A percentile compares a stretch with the other conserved stretches of the same genome.
Evolutionary conservation across 2,797 vertebrate genomes (phyloP).

Genomic region (Sebastes vulpes): DNA sequence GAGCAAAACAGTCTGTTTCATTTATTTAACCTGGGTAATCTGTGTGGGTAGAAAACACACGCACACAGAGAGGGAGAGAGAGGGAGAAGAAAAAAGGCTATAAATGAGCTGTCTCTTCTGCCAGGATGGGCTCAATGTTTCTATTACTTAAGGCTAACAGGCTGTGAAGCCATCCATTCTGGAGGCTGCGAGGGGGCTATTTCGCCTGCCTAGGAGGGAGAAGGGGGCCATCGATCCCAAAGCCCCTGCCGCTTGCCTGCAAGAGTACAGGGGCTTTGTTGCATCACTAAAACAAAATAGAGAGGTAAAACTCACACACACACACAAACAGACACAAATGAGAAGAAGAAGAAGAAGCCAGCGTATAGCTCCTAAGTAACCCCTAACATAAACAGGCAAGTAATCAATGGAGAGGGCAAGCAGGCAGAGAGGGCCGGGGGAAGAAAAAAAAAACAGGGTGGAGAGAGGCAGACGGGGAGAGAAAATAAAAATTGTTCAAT

Average conservation of each 20-base stretch:
- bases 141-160: slow-evolving; percentile 99
- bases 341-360: slow-evolving; percentile 83
- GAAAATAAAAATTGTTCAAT: slow-evolving; percentile 98
- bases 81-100: slow-evolving; percentile 86
- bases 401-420: slow-evolving; percentile 92
- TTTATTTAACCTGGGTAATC: slow-evolving; percentile 99
- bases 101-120: slow-evolving; percentile 99
- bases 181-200: slow-evolving; percentile 91
- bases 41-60: slow-evolving; percentile 89
- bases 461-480: slow-evolving; percentile 74
- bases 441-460: slow-evolving; percentile 70
- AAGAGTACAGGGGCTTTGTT: slow-evolving; percentile 84
- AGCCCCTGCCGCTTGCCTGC: slow-evolving; percentile 81
- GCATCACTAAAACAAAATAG: slow-evolving; percentile 89
- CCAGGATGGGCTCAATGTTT: slow-evolving; percentile 99
- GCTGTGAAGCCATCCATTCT: slow-evolving; percentile 98
- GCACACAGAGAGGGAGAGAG: slow-evolving; percentile 47
- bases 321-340: slow-evolving; percentile 82
- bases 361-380: slow-evolving; percentile 86
- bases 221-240: slow-evolving; percentile 89
- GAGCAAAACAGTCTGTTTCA: slow-evolving; percentile 99
- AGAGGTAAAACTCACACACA: slow-evolving; percentile 67
- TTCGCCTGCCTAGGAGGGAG: slow-evolving; percentile 89
- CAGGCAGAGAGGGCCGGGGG: slow-evolving; percentile 72
- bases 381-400: slow-evolving; percentile 93